Conservation (phyloP, 2,888 invertebrate species). For the Chrysopilus asiliformis region DNA sequence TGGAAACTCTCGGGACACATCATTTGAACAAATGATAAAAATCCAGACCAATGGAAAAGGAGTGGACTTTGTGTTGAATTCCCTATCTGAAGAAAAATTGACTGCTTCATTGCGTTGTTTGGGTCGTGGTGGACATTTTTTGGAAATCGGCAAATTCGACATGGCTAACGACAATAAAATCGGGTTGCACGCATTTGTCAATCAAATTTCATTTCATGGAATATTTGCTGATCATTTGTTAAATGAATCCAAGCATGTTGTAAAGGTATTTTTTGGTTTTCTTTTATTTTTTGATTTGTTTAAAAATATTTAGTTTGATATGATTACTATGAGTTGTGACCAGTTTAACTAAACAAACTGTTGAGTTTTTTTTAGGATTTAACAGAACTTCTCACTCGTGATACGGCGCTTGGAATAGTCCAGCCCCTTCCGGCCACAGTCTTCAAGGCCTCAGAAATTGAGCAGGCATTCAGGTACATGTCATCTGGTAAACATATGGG, state of each 20-base stretch:
- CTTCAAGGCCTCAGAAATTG: constrained; percentile 51
- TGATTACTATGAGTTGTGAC: no score
- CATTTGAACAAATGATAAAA: constrained; percentile 77
- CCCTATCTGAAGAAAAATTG: constrained; percentile 82
- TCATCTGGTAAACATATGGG: constrained; percentile 66
- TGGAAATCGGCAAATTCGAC: constrained; percentile 81
- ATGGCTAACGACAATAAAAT: constrained; percentile 50
- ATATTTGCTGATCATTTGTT: constrained; percentile 61
- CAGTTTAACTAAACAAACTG: not conserved
- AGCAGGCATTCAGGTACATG: constrained; percentile 55
- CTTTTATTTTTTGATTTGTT: no score
- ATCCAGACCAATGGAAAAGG: constrained; percentile 70
- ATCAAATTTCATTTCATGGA: constrained; percentile 63
- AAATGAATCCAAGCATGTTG: constrained; percentile 35
- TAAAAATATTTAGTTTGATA: no score
- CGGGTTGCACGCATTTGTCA: constrained; percentile 52
- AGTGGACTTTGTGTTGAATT: constrained; percentile 84
- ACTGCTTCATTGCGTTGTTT: constrained; percentile 52
- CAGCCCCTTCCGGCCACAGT: constrained; percentile 51
- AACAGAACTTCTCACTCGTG: constrained; percentile 44
- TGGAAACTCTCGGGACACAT: constrained; percentile 72
- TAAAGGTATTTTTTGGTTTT: constrained; percentile 15
- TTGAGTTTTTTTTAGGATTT: constrained; percentile 29
- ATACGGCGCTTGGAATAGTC: constrained; percentile 50
- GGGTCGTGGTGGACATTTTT: constrained; percentile 49